These are phyloP conservation scores for Parelbella ahira DNA, from an alignment of 2,888 invertebrate genomes.

Conservation along the genomic window DNA sequence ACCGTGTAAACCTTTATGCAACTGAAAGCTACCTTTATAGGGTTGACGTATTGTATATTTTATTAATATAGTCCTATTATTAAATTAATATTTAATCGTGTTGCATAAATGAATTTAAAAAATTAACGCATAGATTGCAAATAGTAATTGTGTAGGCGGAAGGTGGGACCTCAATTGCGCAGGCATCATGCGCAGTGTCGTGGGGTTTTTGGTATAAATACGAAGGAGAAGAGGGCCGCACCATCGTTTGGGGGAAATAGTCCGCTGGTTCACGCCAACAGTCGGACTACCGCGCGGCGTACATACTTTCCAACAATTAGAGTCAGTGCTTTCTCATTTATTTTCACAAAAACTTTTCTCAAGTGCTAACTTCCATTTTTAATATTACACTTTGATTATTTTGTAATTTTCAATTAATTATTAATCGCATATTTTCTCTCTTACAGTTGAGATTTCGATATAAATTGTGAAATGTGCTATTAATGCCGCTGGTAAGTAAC, in stretches of 20 bases:
- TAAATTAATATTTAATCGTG: no score
- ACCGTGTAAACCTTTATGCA: no score
- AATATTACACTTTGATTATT: no score
- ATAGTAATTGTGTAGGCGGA: slow-evolving; percentile 6
- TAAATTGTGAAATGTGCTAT: no score
- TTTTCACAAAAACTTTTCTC: background rate
- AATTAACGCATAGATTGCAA: slow-evolving; percentile 5
- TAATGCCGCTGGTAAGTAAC: background rate
- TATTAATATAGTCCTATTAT: no score
- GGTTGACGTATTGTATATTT: no score
- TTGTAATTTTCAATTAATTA: no score
- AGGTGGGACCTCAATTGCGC: slow-evolving; percentile 16
- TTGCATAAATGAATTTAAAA: no score
- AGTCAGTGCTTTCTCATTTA: background rate
- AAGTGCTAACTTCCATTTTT: no score
- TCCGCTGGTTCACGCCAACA: background rate
- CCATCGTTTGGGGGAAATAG: slow-evolving; percentile 3
- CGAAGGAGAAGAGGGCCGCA: slow-evolving; percentile 5
- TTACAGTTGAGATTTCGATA: no score
- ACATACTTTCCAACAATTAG: background rate
- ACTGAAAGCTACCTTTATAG: no score
- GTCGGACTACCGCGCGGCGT: slow-evolving; percentile 2
- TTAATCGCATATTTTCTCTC: no score
- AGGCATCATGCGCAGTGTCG: slow-evolving; percentile 14
- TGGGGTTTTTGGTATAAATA: slow-evolving; percentile 12